Evolutionary conservation across 2,888 invertebrate genomes (phyloP).

Genomic region (Chrysomela aeneicollis): DNA sequence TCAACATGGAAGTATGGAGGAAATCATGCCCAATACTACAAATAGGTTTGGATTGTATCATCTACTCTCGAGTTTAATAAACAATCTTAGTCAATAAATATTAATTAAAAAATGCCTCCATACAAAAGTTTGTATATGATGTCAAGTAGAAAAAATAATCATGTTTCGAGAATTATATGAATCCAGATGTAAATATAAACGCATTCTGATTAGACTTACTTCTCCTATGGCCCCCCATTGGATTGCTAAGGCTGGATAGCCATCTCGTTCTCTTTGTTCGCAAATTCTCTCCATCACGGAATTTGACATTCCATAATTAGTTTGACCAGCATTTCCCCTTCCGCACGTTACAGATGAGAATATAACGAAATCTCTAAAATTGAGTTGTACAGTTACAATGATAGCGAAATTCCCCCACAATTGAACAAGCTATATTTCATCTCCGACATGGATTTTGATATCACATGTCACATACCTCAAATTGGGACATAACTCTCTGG

Average conservation of each 20-base stretch:
- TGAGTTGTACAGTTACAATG: too few species aligned
- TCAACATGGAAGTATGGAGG: too few species aligned
- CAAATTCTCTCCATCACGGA: conserved; percentile 90
- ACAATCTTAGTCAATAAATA: too few species aligned
- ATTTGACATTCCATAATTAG: conserved; percentile 91
- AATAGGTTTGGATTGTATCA: too few species aligned
- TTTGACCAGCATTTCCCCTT: conserved; percentile 90
- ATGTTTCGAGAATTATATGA: neutral
- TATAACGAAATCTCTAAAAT: conserved; percentile 79
- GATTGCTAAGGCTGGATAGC: conserved; percentile 81
- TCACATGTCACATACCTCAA: conserved; percentile 45
- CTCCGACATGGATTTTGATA: too few species aligned
- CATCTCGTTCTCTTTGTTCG: conserved; percentile 73
- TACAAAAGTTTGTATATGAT: too few species aligned
- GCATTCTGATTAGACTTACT: conserved; percentile 63
- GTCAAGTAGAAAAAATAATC: neutral
- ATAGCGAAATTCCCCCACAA: too few species aligned
- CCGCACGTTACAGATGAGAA: conserved; percentile 94
- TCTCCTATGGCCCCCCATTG: conserved; percentile 96
- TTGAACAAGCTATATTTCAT: too few species aligned
- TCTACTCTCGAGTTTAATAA: too few species aligned
- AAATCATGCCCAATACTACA: too few species aligned
- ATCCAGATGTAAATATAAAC: too few species aligned
- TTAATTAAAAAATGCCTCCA: too few species aligned
- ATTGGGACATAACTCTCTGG: conserved; percentile 47